Percentiles rank a stretch among this genome's conserved stretches.
phyloP scores from a whole-genome alignment of 2,113 vertebrate genomes.

The Acanthochromis polyacanthus region DNA sequence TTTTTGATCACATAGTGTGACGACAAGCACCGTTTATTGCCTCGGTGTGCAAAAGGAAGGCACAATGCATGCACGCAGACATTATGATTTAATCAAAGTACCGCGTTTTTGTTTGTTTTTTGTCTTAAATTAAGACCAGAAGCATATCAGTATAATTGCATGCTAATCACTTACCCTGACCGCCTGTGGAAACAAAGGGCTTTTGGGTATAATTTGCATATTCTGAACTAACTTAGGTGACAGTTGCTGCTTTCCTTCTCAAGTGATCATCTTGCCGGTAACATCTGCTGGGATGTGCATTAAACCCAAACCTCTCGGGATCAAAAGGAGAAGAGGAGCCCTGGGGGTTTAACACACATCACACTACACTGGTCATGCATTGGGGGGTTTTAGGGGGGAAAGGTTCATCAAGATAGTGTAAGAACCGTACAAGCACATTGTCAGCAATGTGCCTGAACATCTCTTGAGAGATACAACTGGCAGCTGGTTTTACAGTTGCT shows the following conservation, averaged over 20 bases:
- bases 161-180: conserved; percentile 91
- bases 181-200: conserved; percentile 74
- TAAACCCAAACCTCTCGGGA: conserved; percentile 75
- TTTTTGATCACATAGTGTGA: conserved; percentile 36
- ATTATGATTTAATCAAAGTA: conserved; percentile 50
- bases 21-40: conserved; percentile 51
- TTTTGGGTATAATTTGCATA: conserved; percentile 89
- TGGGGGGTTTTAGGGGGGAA: not conserved
- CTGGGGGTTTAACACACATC: conserved; percentile 64
- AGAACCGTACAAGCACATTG: conserved; percentile 26
- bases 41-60: conserved; percentile 56
- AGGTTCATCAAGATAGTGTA: conserved; percentile 34
- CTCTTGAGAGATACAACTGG: conserved; percentile 24
- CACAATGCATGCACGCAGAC: conserved; percentile 35
- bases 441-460: conserved; percentile 25
- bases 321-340: conserved; percentile 54
- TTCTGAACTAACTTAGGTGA: conserved; percentile 99
- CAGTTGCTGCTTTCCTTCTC: conserved; percentile 92
- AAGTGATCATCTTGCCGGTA: conserved; percentile 93
- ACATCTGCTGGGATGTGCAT: conserved; percentile 85
- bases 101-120: conserved; percentile 30
- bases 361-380: conserved; percentile 84
- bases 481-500: conserved; percentile 45
- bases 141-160: conserved; percentile 76
- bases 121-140: conserved; percentile 68